These are phyloP conservation scores for Nanorana parkeri DNA, from an alignment of 2,113 vertebrate species.

Conservation along the genomic window DNA sequence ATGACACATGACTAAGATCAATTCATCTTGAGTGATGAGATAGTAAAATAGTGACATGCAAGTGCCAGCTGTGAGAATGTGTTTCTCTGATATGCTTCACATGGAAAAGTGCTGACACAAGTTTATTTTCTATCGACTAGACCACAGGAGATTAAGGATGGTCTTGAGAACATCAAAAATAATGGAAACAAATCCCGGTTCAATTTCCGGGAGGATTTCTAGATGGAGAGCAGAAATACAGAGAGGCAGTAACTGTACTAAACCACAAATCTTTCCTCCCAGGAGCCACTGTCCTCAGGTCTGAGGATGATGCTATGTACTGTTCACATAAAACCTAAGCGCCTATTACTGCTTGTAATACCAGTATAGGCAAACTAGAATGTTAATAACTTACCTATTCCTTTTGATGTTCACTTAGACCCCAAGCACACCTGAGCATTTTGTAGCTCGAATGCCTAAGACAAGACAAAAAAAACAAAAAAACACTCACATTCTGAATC, in stretches of 20 bases:
- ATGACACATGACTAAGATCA: no score
- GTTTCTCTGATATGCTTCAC: neutral
- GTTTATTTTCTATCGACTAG: constrained; percentile 27
- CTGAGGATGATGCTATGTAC: neutral
- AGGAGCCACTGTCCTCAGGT: constrained; percentile 4
- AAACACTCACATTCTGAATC: no score
- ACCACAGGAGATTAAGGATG: constrained; percentile 39
- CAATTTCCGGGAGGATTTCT: constrained; percentile 66
- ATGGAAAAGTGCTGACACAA: constrained; percentile 15
- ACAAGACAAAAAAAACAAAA: no score
- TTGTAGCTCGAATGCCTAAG: no score
- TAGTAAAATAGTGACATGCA: neutral
- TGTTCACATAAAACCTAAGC: neutral
- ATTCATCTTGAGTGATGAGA: no score
- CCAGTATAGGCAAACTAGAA: neutral
- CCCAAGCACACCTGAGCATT: no score
- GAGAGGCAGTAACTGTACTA: constrained; percentile 21
- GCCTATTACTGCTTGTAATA: neutral
- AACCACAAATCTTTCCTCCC: neutral
- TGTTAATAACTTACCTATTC: neutral
- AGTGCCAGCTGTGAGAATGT: constrained; percentile 14
- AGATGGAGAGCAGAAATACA: constrained; percentile 46
- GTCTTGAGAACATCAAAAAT: constrained; percentile 48
- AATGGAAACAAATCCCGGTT: constrained; percentile 55
- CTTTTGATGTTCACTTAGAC: no score